Conservation (phyloP, 2,113 vertebrate species). For the Python bivittatus region DNA sequence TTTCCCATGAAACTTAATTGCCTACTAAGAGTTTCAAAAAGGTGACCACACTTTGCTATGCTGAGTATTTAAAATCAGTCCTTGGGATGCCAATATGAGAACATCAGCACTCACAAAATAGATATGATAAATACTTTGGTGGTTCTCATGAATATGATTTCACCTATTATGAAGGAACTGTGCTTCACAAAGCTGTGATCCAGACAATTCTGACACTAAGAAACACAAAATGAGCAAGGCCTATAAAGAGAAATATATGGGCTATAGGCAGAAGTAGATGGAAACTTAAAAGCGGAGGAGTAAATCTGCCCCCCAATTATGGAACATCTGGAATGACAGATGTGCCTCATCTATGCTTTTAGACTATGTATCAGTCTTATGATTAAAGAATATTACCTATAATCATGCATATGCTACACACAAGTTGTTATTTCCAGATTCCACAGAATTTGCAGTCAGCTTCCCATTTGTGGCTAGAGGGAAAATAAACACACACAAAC, state of each 20-base stretch:
- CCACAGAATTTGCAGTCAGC: neutral
- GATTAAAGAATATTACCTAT: neutral
- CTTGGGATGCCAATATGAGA: neutral
- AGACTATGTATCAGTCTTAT: neutral
- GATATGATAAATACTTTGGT: neutral
- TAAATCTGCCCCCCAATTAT: neutral
- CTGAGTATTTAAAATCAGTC: neutral
- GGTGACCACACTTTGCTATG: neutral
- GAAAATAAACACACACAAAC: too few relatives aligned
- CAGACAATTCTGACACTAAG: neutral
- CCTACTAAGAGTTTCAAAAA: neutral
- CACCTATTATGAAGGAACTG: neutral
- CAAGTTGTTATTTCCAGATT: neutral
- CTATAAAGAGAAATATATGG: neutral
- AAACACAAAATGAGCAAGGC: neutral
- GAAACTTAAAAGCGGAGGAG: neutral
- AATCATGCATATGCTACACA: neutral
- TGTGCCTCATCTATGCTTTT: neutral
- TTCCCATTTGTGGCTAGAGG: neutral
- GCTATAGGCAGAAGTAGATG: neutral
- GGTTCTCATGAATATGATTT: neutral
- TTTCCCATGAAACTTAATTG: neutral
- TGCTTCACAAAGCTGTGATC: neutral
- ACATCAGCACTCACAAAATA: neutral
- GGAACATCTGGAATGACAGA: neutral